Conservation (phyloP, 1,140 invertebrate species). For the Drosophila murphyi region DNA sequence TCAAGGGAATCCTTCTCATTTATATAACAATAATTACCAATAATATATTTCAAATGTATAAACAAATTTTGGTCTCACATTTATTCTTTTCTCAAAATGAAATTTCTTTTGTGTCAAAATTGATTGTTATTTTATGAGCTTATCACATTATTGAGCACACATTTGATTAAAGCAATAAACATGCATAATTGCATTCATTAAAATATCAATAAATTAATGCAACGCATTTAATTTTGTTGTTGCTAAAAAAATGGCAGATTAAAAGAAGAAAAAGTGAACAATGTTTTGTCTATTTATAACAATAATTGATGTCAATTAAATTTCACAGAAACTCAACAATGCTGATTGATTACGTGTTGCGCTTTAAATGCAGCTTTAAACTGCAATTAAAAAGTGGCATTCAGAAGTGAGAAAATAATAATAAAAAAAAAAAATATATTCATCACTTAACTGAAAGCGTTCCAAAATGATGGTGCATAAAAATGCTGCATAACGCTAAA, state of each 20-base stretch:
- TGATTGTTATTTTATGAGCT: not conserved
- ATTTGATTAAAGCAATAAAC: not conserved
- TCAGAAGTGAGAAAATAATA: too few relatives aligned
- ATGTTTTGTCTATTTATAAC: slow-evolving; percentile 1
- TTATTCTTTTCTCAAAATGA: too few relatives aligned
- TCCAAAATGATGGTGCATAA: slow-evolving; percentile 16
- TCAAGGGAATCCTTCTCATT: too few relatives aligned
- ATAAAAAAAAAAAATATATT: not conserved
- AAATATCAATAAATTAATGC: not conserved
- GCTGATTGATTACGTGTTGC: slow-evolving; percentile 3
- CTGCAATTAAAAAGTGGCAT: too few relatives aligned
- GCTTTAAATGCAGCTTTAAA: too few relatives aligned
- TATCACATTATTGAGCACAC: not conserved
- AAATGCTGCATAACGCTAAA: slow-evolving; percentile 43
- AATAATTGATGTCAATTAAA: slow-evolving; percentile 22
- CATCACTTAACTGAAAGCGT: not conserved
- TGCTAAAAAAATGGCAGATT: too few relatives aligned
- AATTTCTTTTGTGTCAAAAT: too few relatives aligned
- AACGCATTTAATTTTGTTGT: not conserved
- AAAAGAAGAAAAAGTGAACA: too few relatives aligned
- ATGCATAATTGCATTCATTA: not conserved
- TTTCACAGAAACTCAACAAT: not conserved
- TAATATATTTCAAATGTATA: too few relatives aligned
- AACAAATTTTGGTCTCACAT: too few relatives aligned
- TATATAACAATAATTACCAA: too few relatives aligned